Evolutionary conservation across 2,113 vertebrate genomes (phyloP).

Genomic region (Xenopus tropicalis): UCB_Xtro_10.0 CM004444.2:99502001-99502500

Average conservation of each 20-base stretch:
- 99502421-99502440: slow-evolving; percentile 67
- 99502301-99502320: slow-evolving; percentile 71
- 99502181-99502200: not conserved
- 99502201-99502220: not conserved
- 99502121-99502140: no score
- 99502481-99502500: slow-evolving; percentile 60
- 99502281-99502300: slow-evolving; percentile 68
- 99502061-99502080: no score
- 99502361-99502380: slow-evolving; percentile 65
- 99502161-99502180: not conserved
- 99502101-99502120: no score
- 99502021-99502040: no score
- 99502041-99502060: no score
- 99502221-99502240: not conserved
- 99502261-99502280: slow-evolving; percentile 57
- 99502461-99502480: slow-evolving; percentile 66
- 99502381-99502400: slow-evolving; percentile 65
- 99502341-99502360: slow-evolving; percentile 73
- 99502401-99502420: slow-evolving; percentile 76
- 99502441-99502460: slow-evolving; percentile 64
- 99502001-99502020: no score
- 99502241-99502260: slow-evolving; percentile 47
- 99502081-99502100: no score
- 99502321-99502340: slow-evolving; percentile 69
- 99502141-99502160: not conserved